Conservation (phyloP, 2,797 vertebrate species). For the Peromyscus attwateri region DNA sequence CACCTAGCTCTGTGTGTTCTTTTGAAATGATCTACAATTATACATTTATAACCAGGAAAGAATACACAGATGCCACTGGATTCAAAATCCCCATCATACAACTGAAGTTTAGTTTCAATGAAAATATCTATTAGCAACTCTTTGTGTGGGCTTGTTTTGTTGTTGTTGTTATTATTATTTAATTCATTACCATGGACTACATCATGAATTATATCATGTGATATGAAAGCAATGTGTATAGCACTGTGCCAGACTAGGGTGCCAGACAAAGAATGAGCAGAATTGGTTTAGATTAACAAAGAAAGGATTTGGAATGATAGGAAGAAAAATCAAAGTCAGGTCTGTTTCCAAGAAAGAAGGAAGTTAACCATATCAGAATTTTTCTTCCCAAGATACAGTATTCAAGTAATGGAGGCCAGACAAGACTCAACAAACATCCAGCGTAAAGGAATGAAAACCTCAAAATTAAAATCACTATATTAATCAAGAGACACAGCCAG, state of each 20-base stretch:
- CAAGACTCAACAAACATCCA: neutral
- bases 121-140: neutral
- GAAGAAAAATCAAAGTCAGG: neutral
- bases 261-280: neutral
- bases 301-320: conserved; percentile 15
- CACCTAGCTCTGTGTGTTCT: neutral
- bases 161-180: too few species aligned
- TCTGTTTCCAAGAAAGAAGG: neutral
- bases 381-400: neutral
- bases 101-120: neutral
- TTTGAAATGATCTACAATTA: conserved; percentile 1
- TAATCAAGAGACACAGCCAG: neutral
- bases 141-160: neutral
- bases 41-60: neutral
- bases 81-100: neutral
- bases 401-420: neutral
- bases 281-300: neutral
- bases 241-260: neutral
- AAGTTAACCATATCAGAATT: neutral
- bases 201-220: neutral
- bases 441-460: neutral
- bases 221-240: neutral
- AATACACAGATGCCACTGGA: neutral
- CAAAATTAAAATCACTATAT: neutral
- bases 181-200: neutral